phyloP scores from a whole-genome alignment of 2,113 vertebrate species.

The Coregonus clupeaformis region DNA sequence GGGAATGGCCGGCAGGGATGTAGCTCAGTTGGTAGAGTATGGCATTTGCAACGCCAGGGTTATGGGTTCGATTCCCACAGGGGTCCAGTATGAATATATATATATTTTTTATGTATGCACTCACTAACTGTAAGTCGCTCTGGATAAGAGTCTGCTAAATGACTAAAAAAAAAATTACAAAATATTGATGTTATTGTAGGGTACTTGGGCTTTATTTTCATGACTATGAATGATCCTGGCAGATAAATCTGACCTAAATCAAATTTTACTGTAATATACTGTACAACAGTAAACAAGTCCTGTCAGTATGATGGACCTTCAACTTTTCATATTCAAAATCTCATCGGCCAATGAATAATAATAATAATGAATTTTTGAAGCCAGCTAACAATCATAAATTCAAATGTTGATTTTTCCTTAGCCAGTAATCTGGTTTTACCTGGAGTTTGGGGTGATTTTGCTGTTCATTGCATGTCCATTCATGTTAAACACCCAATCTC shows the following conservation, averaged over 20 bases:
- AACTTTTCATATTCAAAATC: neutral
- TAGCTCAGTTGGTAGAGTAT: no score
- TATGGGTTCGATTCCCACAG: no score
- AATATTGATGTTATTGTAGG: neutral
- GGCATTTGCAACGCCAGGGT: no score
- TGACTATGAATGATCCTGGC: neutral
- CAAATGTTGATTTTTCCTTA: neutral
- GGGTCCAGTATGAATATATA: no score
- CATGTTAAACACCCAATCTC: neutral
- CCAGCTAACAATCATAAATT: neutral
- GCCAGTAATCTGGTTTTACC: neutral
- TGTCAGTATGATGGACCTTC: neutral
- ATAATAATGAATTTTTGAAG: neutral
- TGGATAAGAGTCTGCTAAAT: no score
- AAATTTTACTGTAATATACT: neutral
- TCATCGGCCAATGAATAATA: neutral
- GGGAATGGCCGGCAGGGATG: no score
- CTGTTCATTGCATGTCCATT: neutral
- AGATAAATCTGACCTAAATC: neutral
- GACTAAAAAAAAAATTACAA: no score
- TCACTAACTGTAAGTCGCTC: no score
- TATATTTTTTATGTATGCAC: no score
- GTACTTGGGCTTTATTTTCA: neutral
- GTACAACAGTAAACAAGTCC: neutral
- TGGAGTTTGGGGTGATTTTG: neutral